Conservation (phyloP, 2,797 vertebrate species). For the Neopelma chrysocephalum region DNA sequence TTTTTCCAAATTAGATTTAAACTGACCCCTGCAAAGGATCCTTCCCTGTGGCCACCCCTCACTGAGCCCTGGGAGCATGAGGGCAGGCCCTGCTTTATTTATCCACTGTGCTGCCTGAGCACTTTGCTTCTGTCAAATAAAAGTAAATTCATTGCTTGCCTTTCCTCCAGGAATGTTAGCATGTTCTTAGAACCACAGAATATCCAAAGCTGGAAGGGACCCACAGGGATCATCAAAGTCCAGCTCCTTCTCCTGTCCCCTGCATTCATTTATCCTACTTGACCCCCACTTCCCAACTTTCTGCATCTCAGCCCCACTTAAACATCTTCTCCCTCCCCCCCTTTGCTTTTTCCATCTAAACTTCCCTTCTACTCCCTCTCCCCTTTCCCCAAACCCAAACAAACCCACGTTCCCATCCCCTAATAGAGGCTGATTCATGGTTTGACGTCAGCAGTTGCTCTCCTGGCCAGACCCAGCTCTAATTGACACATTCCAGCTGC, state of each 20-base stretch:
- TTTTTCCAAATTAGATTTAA: background rate
- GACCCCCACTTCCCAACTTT: background rate
- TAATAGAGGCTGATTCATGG: background rate
- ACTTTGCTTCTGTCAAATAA: background rate
- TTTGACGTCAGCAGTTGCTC: background rate
- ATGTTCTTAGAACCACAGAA: background rate
- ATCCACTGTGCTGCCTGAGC: background rate
- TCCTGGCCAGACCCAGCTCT: background rate
- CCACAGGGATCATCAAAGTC: background rate
- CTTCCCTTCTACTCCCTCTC: background rate
- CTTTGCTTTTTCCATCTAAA: background rate
- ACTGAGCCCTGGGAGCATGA: background rate
- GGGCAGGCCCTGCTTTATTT: background rate
- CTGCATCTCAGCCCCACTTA: background rate
- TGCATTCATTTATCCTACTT: background rate
- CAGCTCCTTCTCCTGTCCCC: background rate
- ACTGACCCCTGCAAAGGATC: background rate
- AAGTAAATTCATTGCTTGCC: background rate
- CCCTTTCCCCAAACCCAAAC: background rate
- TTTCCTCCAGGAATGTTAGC: background rate
- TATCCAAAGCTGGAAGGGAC: background rate
- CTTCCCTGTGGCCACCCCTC: background rate
- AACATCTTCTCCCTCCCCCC: background rate
- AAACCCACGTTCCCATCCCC: background rate
- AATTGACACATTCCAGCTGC: background rate